These are phyloP conservation scores for Argyrosomus japonicus DNA, from an alignment of 2,113 vertebrate species.

Conservation along the genomic window DNA sequence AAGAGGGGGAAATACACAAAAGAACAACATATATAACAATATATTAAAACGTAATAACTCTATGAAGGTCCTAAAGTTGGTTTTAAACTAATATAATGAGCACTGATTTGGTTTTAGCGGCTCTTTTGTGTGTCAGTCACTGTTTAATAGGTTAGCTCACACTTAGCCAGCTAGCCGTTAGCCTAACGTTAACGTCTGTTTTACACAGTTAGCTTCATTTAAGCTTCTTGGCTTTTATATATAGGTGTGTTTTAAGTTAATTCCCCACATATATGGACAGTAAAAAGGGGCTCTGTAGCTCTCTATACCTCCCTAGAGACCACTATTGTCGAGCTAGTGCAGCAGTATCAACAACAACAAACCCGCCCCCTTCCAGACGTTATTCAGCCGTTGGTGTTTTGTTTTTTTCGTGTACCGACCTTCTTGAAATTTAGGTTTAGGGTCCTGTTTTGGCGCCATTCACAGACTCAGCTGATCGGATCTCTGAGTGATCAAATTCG, in stretches of 20 bases:
- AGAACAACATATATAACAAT: background rate
- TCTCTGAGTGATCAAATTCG: slow-evolving; percentile 84
- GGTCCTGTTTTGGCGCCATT: slow-evolving; percentile 99
- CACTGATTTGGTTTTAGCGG: background rate
- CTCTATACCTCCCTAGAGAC: background rate
- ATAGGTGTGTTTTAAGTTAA: background rate
- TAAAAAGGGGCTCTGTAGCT: background rate
- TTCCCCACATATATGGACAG: background rate
- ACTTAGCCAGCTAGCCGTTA: slow-evolving; percentile 44
- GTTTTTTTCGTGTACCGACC: slow-evolving; percentile 75
- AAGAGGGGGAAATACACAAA: background rate
- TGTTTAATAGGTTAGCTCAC: background rate
- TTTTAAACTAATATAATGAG: background rate
- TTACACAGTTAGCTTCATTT: background rate
- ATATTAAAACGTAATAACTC: no score
- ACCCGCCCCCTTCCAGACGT: slow-evolving; percentile 65
- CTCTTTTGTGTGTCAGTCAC: slow-evolving; percentile 6
- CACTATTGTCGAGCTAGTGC: slow-evolving; percentile 29
- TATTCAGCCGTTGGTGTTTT: background rate
- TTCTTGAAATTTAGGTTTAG: slow-evolving; percentile 98
- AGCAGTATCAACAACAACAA: slow-evolving; percentile 71
- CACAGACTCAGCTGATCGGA: slow-evolving; percentile 88
- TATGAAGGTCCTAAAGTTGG: background rate
- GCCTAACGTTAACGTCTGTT: background rate
- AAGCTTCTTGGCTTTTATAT: rapidly evolving